phyloP scores from a whole-genome alignment of 2,113 vertebrate genomes.

The Neolamprologus cancellatus region DNA sequence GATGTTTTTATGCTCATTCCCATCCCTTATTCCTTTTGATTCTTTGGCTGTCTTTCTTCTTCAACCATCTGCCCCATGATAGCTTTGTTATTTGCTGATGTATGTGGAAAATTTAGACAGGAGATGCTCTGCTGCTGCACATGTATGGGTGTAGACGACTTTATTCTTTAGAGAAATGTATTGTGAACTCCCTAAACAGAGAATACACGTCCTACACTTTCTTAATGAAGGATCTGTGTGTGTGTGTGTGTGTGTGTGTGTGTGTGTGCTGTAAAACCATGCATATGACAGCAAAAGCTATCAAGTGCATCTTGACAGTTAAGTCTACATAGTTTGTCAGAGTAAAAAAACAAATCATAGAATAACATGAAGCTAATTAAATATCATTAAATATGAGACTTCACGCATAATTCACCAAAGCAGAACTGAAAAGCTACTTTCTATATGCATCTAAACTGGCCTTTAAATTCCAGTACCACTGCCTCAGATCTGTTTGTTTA shows the following conservation, averaged over 20 bases:
- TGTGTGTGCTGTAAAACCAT: not conserved
- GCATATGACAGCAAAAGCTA: not conserved
- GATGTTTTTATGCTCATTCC: not conserved
- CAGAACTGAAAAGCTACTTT: not conserved
- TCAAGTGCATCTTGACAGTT: not conserved
- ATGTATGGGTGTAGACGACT: conserved; percentile 13
- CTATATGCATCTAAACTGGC: not conserved
- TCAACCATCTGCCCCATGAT: not conserved
- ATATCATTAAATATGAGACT: not conserved
- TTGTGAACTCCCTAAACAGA: conserved; percentile 16
- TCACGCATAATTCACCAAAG: not conserved
- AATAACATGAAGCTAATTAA: not conserved
- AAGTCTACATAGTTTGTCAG: not conserved
- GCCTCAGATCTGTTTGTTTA: not conserved
- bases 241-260: not conserved
- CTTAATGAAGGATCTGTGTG: conserved; percentile 1
- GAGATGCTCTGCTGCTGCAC: not conserved
- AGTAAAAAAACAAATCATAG: not conserved
- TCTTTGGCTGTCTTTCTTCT: not conserved
- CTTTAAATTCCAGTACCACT: not conserved
- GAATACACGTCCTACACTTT: conserved; percentile 21
- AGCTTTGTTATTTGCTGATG: conserved; percentile 33
- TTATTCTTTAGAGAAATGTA: conserved; percentile 36
- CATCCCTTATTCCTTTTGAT: not conserved
- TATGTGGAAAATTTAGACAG: conserved; percentile 23